Base-by-base conservation (phyloP, 1,140 invertebrate genomes). In the Bombus fervidus region DNA sequence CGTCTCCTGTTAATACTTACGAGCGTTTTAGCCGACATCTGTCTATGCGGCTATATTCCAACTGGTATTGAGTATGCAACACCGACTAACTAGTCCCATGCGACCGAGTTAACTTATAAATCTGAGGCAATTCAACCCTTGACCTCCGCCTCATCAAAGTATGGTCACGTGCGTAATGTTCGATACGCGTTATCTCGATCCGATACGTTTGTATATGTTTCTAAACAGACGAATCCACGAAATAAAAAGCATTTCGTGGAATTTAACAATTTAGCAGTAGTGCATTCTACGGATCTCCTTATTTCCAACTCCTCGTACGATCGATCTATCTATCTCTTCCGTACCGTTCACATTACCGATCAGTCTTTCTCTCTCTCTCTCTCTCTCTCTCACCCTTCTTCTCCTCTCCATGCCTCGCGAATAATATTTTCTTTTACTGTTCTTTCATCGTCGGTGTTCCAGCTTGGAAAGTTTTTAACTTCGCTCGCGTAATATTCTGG, bases 101-200 rank as follows among this genome's bases (percentile, higher is more conserved):
- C 79, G 88, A 89, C 82, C 69, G 91, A 90, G 83, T 92, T 87
- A 91, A 87, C 91, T 95, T 95, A 94, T 94, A 94, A 94, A 94
- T 91, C 89, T 64, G 87, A 89, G 75, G 81, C 78, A 89, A 87
- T 87, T 93, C 91, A 92, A 53, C 93, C 91, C 88, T 92, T 93
- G 93, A 94, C 92, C 93, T 85, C 90, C n/a, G 74, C 74, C 86
- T 86, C 85, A 91, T 87, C 79, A 79, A 74, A 76, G 37, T 89
- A 43, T 68, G 84, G 69, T 91, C 83, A 86, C 81, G 87, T 72
- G 86, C 84, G 83, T 83, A 68, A 87, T 87, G 47, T 89, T 86
- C 74, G 62, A 82, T 80, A 84, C 81, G 47, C 69, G 74, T 64
- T 90, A 90, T 90, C 89, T 74, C 81, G 3, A 66, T 22, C 74